Percentiles rank a stretch among this genome's conserved stretches.
Evolutionary conservation across 1,140 invertebrate species (phyloP).

Genomic region (Zaprionus nigranus): DNA sequence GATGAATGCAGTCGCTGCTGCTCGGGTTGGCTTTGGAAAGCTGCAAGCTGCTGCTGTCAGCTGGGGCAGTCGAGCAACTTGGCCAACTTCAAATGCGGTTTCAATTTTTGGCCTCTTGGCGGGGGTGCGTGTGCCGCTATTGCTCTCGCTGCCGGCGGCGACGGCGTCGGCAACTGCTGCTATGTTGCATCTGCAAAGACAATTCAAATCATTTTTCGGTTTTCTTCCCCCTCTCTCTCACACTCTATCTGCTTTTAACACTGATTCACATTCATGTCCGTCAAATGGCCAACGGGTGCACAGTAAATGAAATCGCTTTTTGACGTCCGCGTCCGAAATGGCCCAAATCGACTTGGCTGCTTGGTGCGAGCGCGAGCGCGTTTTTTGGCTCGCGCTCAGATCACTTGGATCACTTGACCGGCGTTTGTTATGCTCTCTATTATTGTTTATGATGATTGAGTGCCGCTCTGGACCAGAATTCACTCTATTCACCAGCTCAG

Average conservation of each 20-base stretch:
- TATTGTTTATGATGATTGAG: slow-evolving; percentile 79
- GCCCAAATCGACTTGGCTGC: neutral
- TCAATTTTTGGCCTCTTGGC: slow-evolving; percentile 21
- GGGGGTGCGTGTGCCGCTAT: slow-evolving; percentile 32
- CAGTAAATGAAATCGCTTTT: slow-evolving; percentile 49
- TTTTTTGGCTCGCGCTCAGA: slow-evolving; percentile 59
- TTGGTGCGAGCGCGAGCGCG: neutral
- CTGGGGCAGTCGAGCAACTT: slow-evolving; percentile 13
- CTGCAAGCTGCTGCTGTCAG: slow-evolving; percentile 21
- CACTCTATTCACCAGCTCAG: slow-evolving; percentile 35
- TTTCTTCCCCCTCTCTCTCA: slow-evolving; percentile 11
- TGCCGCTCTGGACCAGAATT: slow-evolving; percentile 58
- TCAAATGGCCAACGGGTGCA: slow-evolving; percentile 53
- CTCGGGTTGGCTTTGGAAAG: slow-evolving; percentile 26
- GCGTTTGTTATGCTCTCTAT: slow-evolving; percentile 55
- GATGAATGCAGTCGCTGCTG: slow-evolving; percentile 28
- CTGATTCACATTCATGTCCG: slow-evolving; percentile 50
- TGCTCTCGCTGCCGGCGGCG: neutral
- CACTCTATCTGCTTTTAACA: slow-evolving; percentile 16
- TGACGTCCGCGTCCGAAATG: slow-evolving; percentile 4
- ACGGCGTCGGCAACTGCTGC: neutral
- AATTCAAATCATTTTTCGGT: slow-evolving; percentile 40
- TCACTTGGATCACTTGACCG: slow-evolving; percentile 37
- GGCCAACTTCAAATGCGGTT: slow-evolving; percentile 36
- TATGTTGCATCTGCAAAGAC: slow-evolving; percentile 45